Evolutionary conservation across 2,888 invertebrate genomes (phyloP).

Genomic region (Harpalus rufipes): DNA sequence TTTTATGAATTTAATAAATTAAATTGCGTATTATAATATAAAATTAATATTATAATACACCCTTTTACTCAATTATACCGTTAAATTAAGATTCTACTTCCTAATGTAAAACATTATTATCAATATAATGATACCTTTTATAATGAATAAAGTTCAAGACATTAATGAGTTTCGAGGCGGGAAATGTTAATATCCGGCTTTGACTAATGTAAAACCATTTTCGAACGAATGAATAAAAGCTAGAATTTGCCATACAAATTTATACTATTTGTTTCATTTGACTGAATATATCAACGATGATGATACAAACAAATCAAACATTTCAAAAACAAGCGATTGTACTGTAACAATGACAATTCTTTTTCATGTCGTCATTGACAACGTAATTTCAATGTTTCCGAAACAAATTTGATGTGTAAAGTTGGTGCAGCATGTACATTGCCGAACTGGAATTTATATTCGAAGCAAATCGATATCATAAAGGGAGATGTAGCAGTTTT

Average conservation of each 20-base stretch:
- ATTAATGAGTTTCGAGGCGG: background rate
- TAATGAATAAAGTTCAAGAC: background rate
- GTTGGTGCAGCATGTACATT: conserved; percentile 23
- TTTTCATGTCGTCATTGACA: conserved; percentile 41
- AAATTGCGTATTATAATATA: no score
- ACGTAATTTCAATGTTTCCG: conserved; percentile 51
- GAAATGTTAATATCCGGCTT: background rate
- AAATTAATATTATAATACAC: no score
- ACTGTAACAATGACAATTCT: conserved; percentile 31
- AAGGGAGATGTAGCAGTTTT: conserved; percentile 44
- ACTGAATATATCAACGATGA: conserved; percentile 18
- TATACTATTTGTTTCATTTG: conserved; percentile 15
- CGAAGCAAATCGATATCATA: conserved; percentile 53
- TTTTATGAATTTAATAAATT: no score
- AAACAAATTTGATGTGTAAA: conserved; percentile 45
- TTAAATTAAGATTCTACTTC: no score
- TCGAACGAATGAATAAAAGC: background rate
- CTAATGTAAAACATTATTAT: no score
- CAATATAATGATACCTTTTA: no score
- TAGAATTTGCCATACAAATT: conserved; percentile 1
- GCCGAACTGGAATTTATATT: conserved; percentile 37
- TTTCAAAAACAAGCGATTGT: conserved; percentile 29
- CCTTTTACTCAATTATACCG: no score
- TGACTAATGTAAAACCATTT: background rate
- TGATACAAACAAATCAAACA: conserved; percentile 30